These are phyloP conservation scores for Champsocephalus esox DNA, from an alignment of 2,797 vertebrate genomes.

Conservation along the genomic window DNA sequence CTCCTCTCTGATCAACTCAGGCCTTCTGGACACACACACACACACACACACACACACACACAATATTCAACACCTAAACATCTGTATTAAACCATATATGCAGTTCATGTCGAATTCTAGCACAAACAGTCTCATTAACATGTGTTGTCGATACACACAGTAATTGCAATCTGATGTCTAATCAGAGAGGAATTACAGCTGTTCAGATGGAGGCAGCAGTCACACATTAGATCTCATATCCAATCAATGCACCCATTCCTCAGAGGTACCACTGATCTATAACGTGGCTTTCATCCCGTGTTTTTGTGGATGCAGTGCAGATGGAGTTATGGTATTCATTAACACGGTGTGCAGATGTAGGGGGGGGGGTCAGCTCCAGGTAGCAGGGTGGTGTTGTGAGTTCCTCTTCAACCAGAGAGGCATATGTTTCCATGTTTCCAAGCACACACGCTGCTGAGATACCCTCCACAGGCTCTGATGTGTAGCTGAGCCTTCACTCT, in stretches of 20 bases:
- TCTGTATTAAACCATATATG: conserved; percentile 46
- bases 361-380: neutral
- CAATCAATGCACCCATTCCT: conserved; percentile 69
- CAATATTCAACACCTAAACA: conserved; percentile 47
- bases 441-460: neutral
- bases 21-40: conserved; percentile 62
- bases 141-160: conserved; percentile 64
- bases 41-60: conserved; percentile 21
- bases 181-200: conserved; percentile 72
- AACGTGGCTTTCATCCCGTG: conserved; percentile 38
- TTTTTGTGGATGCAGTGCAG: conserved; percentile 24
- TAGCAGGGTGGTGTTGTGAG: conserved; percentile 2
- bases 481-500: too few relatives aligned
- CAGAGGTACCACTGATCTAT: conserved; percentile 51
- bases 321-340: conserved; percentile 46
- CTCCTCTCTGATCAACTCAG: conserved; percentile 72
- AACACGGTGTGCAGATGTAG: conserved; percentile 33
- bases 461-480: too few relatives aligned
- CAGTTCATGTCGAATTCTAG: conserved; percentile 55
- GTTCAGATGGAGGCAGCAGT: conserved; percentile 59
- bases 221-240: conserved; percentile 68
- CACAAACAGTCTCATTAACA: conserved; percentile 67
- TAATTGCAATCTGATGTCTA: conserved; percentile 70
- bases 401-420: neutral
- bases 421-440: conserved; percentile 3